Evolutionary conservation across 2,888 invertebrate genomes (phyloP), one percentile per base, ranked within the genome.

Genomic region (Hipparchia semele): DNA sequence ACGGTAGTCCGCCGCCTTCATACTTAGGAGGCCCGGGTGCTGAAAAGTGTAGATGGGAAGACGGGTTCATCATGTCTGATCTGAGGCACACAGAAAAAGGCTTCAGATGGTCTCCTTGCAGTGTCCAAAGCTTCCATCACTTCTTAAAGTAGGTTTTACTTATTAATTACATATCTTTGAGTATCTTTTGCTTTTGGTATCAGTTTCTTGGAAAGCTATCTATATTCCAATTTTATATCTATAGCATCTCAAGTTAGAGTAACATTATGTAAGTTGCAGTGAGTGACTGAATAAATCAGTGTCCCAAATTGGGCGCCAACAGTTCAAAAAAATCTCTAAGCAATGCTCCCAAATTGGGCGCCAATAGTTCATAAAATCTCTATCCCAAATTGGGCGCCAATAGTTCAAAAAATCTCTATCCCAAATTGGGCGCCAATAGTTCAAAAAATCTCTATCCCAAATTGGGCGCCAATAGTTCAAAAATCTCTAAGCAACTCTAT

Each of bases 41-140:
- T 33, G 98, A 98, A 87, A 98, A 98, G 85, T 99, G 98, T 82
- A 96, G 98, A 79, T 98, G 98, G 98, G 98, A 98, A 86, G 98
- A 99, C 88, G 98, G 98, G 71, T 99, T 97, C 94, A 99, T 99
- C 84, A 99, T 98, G 98, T 98, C 98, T 70, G 98, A 99, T 91
- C 94, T 99, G 76, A 94, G 98, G 82, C 98, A 98, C 89, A 98
- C 98, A 0, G 98, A 98, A 91, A 96, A 98, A 86, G 98, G 98
- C 46, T 99, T 99, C 95, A 95, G 98, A 81, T 99, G 98, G 98
- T 98, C 98, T 8, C 96, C 98, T 39, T 99, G 98, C 91, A 98
- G 97, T 82, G 96, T 98, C 71, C 96, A 98, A 79, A 98, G 98
- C 85, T 99, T 99, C 92, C 98, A 98, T 92, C 98, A 98, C 91